Base-by-base conservation (phyloP, 2,888 invertebrate species). In the Lumbricus terrestris region DNA sequence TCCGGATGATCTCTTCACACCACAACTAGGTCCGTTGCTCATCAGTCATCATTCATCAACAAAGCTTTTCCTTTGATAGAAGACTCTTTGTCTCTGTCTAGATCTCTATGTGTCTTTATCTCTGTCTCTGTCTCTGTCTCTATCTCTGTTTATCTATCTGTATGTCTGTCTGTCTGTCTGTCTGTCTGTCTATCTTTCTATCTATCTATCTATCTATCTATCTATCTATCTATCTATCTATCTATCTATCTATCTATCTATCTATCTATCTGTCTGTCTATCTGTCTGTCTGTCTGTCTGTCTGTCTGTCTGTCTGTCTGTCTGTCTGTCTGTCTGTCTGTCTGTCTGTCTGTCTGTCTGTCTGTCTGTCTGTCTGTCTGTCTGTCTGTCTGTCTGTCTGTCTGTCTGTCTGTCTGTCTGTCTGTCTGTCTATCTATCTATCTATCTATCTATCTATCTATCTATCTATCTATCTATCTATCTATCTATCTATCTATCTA, bases 331-430 rank as follows among this genome's bases (percentile, higher is more conserved):
- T 15, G 34, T 40, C 89, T 15, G 11, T 69, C 16, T 34, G 47
- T 89, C 40, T 54, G 37, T 89, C 40, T 89, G 8, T 40, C 89
- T 15, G 13, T 69, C 89, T 54, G n/a, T 89, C 89, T 54, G 5
- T 35, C 40, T 54, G 40, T 69, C 3, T n/a, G 29, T 29, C 69
- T 29, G n/a, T 69, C n/a, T n/a, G n/a, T 20, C 37, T 18, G 37
- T 88, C 23, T 88, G 88, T 88, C 37, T 88, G 6, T 88, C 88
- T 88, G 18, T 89, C 16, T 34, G 5, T 37, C 89, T 15, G 34
- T 40, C 89, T 15, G 11, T 69, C 16, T 34, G 47, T 89, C 40
- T 54, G 37, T 89, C 40, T 89, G 8, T 40, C 89, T 15, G 13
- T 69, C 89, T 54, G n/a, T 89, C 89, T 54, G 5, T 35, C 40